Percentiles rank a stretch among this genome's conserved stretches.
Evolutionary conservation across 2,113 vertebrate genomes (phyloP).

Genomic region (Coregonus clupeaformis): DNA sequence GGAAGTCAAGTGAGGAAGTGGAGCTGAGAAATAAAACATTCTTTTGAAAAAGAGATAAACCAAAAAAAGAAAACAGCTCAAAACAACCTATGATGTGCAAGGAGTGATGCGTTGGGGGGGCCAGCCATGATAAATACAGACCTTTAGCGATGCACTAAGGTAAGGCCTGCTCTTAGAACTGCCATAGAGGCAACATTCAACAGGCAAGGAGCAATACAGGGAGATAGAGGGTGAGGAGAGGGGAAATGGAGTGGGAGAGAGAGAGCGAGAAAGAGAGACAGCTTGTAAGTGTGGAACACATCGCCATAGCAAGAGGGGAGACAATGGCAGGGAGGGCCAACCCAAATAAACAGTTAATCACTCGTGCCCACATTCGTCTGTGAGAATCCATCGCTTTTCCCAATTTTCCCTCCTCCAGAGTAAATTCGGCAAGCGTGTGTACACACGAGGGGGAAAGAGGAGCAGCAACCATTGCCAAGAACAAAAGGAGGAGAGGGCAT

Average conservation of each 20-base stretch:
- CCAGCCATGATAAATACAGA: neutral
- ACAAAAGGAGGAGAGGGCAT: conserved; percentile 5
- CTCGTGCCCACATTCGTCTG: conserved; percentile 14
- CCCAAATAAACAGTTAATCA: conserved; percentile 16
- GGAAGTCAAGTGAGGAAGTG: conserved; percentile 95
- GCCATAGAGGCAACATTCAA: neutral
- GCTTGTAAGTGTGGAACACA: neutral
- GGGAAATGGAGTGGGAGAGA: neutral
- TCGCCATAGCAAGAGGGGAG: conserved; percentile 1
- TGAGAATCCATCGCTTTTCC: conserved; percentile 15
- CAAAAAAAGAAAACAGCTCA: conserved; percentile 22
- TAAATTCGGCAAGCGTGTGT: conserved; percentile 5
- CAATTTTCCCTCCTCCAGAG: neutral
- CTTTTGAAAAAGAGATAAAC: conserved; percentile 42
- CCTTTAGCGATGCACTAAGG: neutral
- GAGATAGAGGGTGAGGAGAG: neutral
- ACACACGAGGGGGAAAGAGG: neutral
- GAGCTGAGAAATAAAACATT: conserved; percentile 80
- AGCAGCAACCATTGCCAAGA: neutral
- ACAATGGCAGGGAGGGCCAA: conserved; percentile 9
- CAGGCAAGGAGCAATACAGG: neutral
- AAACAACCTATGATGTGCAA: conserved; percentile 32
- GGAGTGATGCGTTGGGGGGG: neutral
- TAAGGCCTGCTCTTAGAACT: neutral
- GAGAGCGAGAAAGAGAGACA: neutral